These are phyloP conservation scores for Gobio occitaniae DNA, from an alignment of 2,797 vertebrate genomes.

Conservation along the genomic window DNA sequence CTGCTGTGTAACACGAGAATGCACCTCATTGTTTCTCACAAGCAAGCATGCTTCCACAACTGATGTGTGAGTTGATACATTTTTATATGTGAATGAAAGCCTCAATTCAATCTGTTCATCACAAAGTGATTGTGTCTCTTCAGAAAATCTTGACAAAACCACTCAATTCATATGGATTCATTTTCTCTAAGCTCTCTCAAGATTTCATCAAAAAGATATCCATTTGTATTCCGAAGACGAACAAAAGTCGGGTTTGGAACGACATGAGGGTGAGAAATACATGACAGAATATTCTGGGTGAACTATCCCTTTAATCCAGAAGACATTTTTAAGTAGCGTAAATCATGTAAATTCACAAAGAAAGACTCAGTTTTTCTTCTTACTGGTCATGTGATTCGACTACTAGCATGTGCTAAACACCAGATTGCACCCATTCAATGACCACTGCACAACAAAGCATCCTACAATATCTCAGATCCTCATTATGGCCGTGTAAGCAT, in stretches of 20 bases:
- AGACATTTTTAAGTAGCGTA: not conserved
- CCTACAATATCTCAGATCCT: constrained; percentile 7
- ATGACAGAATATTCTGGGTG: not conserved
- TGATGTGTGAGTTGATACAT: too few species aligned
- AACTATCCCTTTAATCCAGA: not conserved
- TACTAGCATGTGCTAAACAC: not conserved
- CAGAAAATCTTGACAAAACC: not conserved
- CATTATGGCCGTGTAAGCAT: constrained; percentile 13
- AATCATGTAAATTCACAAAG: not conserved
- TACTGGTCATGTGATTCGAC: not conserved
- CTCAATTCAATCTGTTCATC: not conserved
- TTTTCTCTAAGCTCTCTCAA: too few species aligned
- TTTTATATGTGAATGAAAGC: too few species aligned
- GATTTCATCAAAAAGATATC: too few species aligned
- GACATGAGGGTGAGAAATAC: too few species aligned
- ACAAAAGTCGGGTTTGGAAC: too few species aligned
- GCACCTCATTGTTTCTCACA: too few species aligned
- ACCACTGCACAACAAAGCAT: constrained; percentile 12
- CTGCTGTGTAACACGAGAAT: too few species aligned
- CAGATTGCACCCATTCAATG: not conserved
- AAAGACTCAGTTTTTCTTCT: not conserved
- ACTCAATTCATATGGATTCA: not conserved
- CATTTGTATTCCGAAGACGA: too few species aligned
- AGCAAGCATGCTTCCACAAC: too few species aligned
- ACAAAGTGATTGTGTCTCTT: not conserved